A percentile compares a stretch with the other conserved stretches of the same genome.
Evolutionary conservation across 1,140 invertebrate species (phyloP).

Genomic region (Drosophila sucinea): DNA sequence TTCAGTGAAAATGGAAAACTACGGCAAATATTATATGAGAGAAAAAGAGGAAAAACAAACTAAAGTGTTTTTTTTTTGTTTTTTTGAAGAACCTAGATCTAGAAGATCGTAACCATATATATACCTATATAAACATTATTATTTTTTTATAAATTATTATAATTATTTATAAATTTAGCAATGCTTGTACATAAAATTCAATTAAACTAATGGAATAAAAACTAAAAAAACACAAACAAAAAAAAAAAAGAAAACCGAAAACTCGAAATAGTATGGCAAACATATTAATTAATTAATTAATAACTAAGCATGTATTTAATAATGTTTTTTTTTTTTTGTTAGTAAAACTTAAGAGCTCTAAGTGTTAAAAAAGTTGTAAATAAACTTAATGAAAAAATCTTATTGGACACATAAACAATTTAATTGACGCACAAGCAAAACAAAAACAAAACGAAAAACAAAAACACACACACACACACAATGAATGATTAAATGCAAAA

Average conservation of each 20-base stretch:
- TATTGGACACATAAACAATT: conserved; percentile 61
- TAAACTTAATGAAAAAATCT: conserved; percentile 44
- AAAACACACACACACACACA: neutral
- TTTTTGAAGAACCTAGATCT: conserved; percentile 46
- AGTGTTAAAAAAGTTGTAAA: conserved; percentile 70
- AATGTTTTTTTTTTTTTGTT: conserved; percentile 55
- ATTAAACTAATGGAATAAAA: conserved; percentile 27
- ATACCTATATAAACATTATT: conserved; percentile 36
- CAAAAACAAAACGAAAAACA: neutral
- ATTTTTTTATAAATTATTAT: conserved; percentile 54
- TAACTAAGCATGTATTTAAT: conserved; percentile 48
- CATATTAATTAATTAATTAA: conserved; percentile 64
- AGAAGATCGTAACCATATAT: conserved; percentile 44
- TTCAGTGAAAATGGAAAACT: conserved; percentile 5
- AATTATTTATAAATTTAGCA: conserved; percentile 58
- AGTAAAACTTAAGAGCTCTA: conserved; percentile 57
- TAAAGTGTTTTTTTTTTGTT: conserved; percentile 38
- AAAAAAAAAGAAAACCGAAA: conserved; percentile 13
- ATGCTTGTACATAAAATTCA: conserved; percentile 54
- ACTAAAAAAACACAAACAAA: conserved; percentile 22
- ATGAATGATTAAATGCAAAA: neutral
- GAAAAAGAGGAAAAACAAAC: neutral
- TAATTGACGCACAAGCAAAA: conserved; percentile 54
- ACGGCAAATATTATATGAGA: conserved; percentile 40
- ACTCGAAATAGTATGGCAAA: neutral